Evolutionary conservation across 1,140 invertebrate genomes (phyloP), one percentile per base, ranked within the genome.

Genomic region (Phortica variegata): DNA sequence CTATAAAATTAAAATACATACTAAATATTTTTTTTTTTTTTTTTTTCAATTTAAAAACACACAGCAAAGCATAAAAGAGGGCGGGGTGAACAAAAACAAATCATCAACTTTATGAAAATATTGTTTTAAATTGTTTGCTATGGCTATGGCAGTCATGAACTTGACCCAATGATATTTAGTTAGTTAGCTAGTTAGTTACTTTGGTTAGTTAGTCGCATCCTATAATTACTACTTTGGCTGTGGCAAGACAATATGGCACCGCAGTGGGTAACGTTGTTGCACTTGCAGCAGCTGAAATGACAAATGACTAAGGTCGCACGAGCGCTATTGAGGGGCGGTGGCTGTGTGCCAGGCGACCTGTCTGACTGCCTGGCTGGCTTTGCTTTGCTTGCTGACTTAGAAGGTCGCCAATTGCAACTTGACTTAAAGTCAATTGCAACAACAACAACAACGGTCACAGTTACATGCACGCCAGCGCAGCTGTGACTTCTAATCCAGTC

Each of bases 101-200:
- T n/a, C n/a, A n/a, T n/a, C n/a, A n/a, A n/a, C n/a, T n/a, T 46
- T 47, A 44, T 50, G 48, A 52, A 68, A 68, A 49, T 61, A 66
- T 66, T 68, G 63, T 68, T 60, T 60, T 51, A 57, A 58, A 53
- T 59, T 50, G n/a, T n/a, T n/a, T n/a, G n/a, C n/a, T n/a, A n/a
- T n/a, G n/a, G n/a, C 23, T 55, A 46, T 48, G 34, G 50, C 47
- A 31, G 32, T 32, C 55, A 26, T 62, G 60, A 68, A 68, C 63
- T 68, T 68, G 63, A 68, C 63, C 63, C 63, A 68, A 69, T 68
- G 63, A 69, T 68, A 68, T 68, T 68, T 68, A 68, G 63, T 68
- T 52, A 60, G 50, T 32, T 43, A 54, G 40, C 33, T n/a, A 34
- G n/a, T n/a, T n/a, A n/a, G n/a, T n/a, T n/a, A n/a, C n/a, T n/a